Conservation (phyloP, 2,113 vertebrate genomes). For the Etia nguti region DNA sequence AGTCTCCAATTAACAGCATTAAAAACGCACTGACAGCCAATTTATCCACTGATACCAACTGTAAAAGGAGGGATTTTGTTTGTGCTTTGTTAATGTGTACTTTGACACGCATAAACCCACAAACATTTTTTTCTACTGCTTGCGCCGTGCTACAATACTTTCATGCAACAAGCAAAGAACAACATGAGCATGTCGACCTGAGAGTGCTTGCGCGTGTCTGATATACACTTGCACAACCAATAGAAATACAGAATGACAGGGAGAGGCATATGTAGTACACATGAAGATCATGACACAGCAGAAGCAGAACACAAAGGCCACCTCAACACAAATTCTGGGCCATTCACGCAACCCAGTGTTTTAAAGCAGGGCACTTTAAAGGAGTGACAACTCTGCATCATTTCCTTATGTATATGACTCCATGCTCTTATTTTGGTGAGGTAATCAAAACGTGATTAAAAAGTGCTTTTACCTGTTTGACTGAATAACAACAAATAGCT, state of each 20-base stretch:
- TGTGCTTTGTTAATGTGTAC: not conserved
- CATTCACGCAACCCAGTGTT: not conserved
- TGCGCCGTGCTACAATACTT: accelerated
- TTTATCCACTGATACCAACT: not conserved
- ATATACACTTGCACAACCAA: not conserved
- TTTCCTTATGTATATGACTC: not conserved
- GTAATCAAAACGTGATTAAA: not conserved
- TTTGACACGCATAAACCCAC: not conserved
- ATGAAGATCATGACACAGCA: not conserved
- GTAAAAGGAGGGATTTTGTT: not conserved
- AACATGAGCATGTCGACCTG: not conserved
- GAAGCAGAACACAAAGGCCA: not conserved
- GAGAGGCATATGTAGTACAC: not conserved
- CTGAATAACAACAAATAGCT: not conserved
- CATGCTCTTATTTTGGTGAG: not conserved
- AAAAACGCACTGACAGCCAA: accelerated
- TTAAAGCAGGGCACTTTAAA: not conserved
- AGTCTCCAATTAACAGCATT: not conserved
- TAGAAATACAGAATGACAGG: not conserved
- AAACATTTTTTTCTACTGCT: not conserved
- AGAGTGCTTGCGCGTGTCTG: accelerated
- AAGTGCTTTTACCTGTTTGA: not conserved
- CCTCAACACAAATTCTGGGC: not conserved
- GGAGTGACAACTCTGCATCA: not conserved
- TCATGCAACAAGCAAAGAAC: not conserved